Conservation (phyloP, 1,140 invertebrate species). For the Brachionus paranguensis region DNA sequence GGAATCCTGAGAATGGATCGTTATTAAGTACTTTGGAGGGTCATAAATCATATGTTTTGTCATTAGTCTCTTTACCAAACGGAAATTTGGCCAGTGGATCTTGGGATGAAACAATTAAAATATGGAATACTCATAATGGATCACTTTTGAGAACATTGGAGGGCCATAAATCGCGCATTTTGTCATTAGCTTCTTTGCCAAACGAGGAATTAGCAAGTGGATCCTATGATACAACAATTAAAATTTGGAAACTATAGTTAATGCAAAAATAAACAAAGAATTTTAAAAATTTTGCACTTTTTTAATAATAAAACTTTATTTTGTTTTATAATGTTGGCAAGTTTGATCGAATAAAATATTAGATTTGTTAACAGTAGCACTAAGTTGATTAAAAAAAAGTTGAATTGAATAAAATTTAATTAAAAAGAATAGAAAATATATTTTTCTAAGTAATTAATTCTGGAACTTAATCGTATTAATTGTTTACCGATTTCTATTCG, state of each 20-base stretch:
- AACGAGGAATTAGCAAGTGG: constrained; percentile 79
- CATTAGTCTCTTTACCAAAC: not conserved
- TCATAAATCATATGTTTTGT: not conserved
- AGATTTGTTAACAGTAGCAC: too few relatives aligned
- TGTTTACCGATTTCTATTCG: too few relatives aligned
- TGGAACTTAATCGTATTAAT: too few relatives aligned
- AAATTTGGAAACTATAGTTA: constrained; percentile 69
- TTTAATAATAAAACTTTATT: too few relatives aligned
- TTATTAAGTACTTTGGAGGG: not conserved
- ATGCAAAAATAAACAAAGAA: too few relatives aligned
- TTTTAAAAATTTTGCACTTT: too few relatives aligned
- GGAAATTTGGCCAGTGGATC: constrained; percentile 56
- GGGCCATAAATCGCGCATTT: constrained; percentile 58
- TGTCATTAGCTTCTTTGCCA: not conserved
- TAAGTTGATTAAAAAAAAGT: too few relatives aligned
- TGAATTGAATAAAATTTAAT: too few relatives aligned
- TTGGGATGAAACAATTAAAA: constrained; percentile 55
- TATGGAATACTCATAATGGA: constrained; percentile 56
- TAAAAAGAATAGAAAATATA: too few relatives aligned
- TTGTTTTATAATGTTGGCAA: too few relatives aligned
- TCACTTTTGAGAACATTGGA: constrained; percentile 49
- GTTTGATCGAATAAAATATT: too few relatives aligned
- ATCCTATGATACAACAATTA: constrained; percentile 95
- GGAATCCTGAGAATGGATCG: not conserved
- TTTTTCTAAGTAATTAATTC: too few relatives aligned